Evolutionary conservation across 2,888 invertebrate species (phyloP).

Genomic region (Ormia ochracea): DNA sequence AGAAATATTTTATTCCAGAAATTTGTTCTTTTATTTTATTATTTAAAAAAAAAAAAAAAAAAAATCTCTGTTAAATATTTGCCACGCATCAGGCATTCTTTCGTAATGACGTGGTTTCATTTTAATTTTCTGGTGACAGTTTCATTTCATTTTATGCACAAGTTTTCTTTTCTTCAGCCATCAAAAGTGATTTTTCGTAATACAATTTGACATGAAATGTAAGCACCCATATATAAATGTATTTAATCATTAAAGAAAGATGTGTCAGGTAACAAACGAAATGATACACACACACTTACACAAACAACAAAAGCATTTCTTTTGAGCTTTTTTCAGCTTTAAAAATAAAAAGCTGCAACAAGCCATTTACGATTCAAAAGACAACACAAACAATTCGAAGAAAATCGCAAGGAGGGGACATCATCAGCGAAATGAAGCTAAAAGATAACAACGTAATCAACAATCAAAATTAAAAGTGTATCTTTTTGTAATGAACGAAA

Average conservation of each 20-base stretch:
- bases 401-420: constrained; percentile 9
- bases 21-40: no score
- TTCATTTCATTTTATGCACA: neutral
- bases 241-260: constrained; percentile 51
- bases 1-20: no score
- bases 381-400: constrained; percentile 54
- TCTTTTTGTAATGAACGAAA: neutral
- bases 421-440: constrained; percentile 22
- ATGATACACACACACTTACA: constrained; percentile 22
- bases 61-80: constrained; percentile 3
- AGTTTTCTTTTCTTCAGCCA: constrained; percentile 2
- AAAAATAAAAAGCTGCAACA: neutral
- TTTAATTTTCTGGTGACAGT: constrained; percentile 29
- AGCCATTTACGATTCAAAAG: constrained; percentile 50
- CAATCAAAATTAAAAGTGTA: constrained; percentile 65
- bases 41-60: no score
- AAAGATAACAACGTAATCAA: constrained; percentile 71
- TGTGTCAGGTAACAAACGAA: constrained; percentile 21
- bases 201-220: constrained; percentile 45
- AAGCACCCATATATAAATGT: constrained; percentile 51
- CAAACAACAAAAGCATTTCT: constrained; percentile 14
- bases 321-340: neutral
- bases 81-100: constrained; percentile 29
- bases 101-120: constrained; percentile 32
- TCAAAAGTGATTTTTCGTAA: constrained; percentile 52